Conservation (phyloP, 2,888 invertebrate genomes). For the Eueremaeus valkanovi region DNA sequence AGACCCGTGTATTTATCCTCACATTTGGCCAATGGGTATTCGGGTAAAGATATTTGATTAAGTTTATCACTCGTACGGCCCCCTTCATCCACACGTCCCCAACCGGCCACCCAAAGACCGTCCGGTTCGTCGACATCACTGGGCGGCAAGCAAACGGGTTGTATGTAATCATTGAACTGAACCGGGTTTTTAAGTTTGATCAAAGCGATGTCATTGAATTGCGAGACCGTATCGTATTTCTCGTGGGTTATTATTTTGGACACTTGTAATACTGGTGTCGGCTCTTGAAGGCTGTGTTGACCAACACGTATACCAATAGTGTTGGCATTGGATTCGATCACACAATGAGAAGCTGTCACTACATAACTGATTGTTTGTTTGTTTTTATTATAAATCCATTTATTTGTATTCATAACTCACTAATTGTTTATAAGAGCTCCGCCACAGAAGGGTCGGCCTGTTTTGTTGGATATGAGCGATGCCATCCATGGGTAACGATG, state of each 20-base stretch:
- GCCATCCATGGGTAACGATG: slow-evolving; percentile 39
- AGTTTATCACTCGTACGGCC: slow-evolving; percentile 1
- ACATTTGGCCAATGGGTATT: slow-evolving; percentile 7
- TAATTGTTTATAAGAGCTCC: slow-evolving; percentile 27
- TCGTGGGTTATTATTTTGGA: slow-evolving; percentile 21
- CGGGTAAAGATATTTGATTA: slow-evolving; percentile 3
- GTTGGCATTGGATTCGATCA: background rate
- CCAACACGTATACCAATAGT: slow-evolving; percentile 6
- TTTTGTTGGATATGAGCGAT: background rate
- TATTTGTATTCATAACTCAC: background rate
- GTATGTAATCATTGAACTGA: slow-evolving; percentile 18
- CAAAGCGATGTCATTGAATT: slow-evolving; percentile 34
- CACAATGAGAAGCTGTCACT: slow-evolving; percentile 35
- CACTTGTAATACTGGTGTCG: background rate
- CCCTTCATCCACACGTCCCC: slow-evolving; percentile 30
- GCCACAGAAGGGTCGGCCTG: slow-evolving; percentile 31
- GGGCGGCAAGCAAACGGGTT: slow-evolving; percentile 33
- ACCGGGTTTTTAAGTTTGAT: slow-evolving; percentile 7
- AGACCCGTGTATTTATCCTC: slow-evolving; percentile 11
- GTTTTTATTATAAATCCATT: background rate
- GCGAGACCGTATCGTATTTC: slow-evolving; percentile 25
- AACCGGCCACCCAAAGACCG: slow-evolving; percentile 29
- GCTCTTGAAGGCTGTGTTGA: slow-evolving; percentile 19
- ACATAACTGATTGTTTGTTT: slow-evolving; percentile 8
- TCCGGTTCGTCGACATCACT: slow-evolving; percentile 28